Evolutionary conservation across 2,113 vertebrate species (phyloP).

Genomic region (Arizona elegans): DNA sequence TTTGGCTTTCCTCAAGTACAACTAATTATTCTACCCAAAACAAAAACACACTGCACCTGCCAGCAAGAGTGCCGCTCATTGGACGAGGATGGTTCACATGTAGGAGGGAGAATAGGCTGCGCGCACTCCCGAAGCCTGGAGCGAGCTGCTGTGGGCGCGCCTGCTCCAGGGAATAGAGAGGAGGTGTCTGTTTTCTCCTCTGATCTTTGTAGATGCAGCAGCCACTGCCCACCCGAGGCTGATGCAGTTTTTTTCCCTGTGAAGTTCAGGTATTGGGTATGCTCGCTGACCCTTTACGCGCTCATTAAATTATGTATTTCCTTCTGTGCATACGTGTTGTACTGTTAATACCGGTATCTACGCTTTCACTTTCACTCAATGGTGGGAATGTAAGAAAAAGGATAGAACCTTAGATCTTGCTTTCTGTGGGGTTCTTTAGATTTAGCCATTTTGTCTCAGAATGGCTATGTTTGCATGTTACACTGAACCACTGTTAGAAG

Average conservation of each 20-base stretch:
- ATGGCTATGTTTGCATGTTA: too few relatives aligned
- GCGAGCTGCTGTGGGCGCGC: not conserved
- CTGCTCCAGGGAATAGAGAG: not conserved
- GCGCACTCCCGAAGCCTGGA: not conserved
- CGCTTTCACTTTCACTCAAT: not conserved
- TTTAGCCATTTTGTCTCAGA: too few relatives aligned
- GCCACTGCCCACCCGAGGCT: not conserved
- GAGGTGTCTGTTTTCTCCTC: not conserved
- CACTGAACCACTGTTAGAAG: too few relatives aligned
- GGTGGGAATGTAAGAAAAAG: too few relatives aligned
- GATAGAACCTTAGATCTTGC: not conserved
- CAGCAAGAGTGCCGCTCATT: constrained; percentile 70
- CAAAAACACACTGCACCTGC: constrained; percentile 75
- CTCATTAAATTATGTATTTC: not conserved
- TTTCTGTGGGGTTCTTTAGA: not conserved
- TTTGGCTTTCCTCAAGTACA: constrained; percentile 11
- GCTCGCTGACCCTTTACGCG: not conserved
- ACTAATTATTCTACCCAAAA: constrained; percentile 67
- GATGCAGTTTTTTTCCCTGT: not conserved
- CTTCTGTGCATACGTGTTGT: not conserved
- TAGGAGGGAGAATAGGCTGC: constrained; percentile 25
- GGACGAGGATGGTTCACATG: constrained; percentile 62
- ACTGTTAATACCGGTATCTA: not conserved
- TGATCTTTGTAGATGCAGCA: not conserved
- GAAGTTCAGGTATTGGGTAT: not conserved